Base-by-base conservation (phyloP, 1,140 invertebrate species). In the Hycleus cichorii region DNA sequence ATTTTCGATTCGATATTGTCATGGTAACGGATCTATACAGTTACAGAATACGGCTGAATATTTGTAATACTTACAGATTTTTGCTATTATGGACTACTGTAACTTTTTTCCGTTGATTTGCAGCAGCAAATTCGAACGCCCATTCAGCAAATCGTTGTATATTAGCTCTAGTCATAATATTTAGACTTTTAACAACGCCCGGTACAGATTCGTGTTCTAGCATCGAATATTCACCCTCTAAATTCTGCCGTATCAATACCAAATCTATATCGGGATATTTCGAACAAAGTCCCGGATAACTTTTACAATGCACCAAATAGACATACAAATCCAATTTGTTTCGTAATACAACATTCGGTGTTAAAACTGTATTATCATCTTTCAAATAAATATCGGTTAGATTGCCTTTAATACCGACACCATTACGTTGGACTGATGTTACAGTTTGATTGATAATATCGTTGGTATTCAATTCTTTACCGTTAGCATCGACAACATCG, bases 151-250 rank as follows among this genome's bases (percentile, higher is more conserved):
- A 80, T 61, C 88, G 74, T 72, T 88, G 83, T 2, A 88, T 88
- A 58, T 90, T 91, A 3, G 79, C 75, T 57, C 76, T 70, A 4
- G 91, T 93, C 9, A 92, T 84, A 49, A 94, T 77, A 74, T 94
- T 94, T 71, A 94, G 77, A 65, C 86, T 85, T 74, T 94, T 89
- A 18, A 93, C 81, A 6, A 94, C 87, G 12, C 91, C 86, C 24
- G 64, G 62, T 10, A 83, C 78, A 67, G 76, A 82, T 56, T 81
- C 78, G 72, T 89, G 86, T 69, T 89, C 87, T 53, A 87, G 76
- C 66, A 85, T 83, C 53, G 75, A 68, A 61, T 80, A 82, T 65
- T 82, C 80, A n/a, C 80, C 79, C 67, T 77, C 77, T 5, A 77
- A 80, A 57, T 88, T 88, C 68, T 88, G 83, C 54, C 85, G 65